These are phyloP conservation scores for Amphiprion ocellaris DNA, from an alignment of 2,113 vertebrate species.

Conservation along the genomic window DNA sequence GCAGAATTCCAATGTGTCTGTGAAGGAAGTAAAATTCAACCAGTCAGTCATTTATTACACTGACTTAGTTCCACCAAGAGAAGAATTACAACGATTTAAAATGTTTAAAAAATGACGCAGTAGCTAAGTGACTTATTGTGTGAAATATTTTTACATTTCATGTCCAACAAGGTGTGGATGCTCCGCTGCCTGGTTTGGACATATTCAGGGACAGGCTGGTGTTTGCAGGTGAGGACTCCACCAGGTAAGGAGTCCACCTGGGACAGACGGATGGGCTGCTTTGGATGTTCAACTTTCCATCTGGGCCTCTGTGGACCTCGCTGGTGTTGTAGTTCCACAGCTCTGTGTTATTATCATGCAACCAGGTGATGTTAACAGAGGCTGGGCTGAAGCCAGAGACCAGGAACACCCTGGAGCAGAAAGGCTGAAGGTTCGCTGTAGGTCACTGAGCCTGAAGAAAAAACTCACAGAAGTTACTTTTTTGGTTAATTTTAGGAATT, in stretches of 20 bases:
- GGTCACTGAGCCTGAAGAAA: slow-evolving; percentile 55
- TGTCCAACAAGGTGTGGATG: background rate
- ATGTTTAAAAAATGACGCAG: too few relatives aligned
- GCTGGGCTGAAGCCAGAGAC: slow-evolving; percentile 76
- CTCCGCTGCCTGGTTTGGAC: slow-evolving; percentile 66
- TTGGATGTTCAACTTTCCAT: slow-evolving; percentile 77
- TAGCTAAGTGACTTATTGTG: background rate
- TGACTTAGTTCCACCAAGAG: background rate
- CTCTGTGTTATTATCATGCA: slow-evolving; percentile 35
- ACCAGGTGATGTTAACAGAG: slow-evolving; percentile 73
- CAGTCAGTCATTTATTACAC: background rate
- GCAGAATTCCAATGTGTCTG: slow-evolving; percentile 54
- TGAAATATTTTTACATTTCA: background rate
- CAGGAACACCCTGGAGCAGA: slow-evolving; percentile 75
- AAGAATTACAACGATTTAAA: too few relatives aligned
- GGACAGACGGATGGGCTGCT: slow-evolving; percentile 67
- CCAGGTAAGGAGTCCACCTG: slow-evolving; percentile 57
- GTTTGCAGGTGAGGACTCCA: slow-evolving; percentile 71
- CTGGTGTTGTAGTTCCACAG: slow-evolving; percentile 42
- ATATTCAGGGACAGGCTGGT: slow-evolving; percentile 44
- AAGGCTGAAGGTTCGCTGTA: slow-evolving; percentile 51
- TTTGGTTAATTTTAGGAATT: background rate
- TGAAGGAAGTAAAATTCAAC: background rate
- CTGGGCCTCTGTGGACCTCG: slow-evolving; percentile 51
- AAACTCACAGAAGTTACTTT: background rate